Percentiles rank a stretch among this genome's conserved stretches.
Conservation (phyloP, 2,113 vertebrate species). For the Notarius quadriscutis region DNA sequence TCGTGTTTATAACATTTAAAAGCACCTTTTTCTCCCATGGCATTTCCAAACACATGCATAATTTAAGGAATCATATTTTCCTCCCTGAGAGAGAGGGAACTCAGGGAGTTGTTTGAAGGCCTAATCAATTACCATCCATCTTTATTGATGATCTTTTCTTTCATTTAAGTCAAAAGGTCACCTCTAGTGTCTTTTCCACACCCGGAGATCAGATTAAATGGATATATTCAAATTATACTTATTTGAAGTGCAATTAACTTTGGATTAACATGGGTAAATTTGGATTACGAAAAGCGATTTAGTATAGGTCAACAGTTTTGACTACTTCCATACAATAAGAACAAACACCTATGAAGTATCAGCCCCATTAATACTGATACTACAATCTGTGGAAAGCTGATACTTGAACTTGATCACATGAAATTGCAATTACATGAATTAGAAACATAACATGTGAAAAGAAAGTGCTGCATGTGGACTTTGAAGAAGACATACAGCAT, state of each 20-base stretch:
- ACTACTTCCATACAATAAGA: neutral
- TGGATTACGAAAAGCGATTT: neutral
- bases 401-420: neutral
- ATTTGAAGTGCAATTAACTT: neutral
- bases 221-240: neutral
- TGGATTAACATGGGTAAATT: neutral
- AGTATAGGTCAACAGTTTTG: neutral
- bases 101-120: constrained; percentile 67
- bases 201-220: neutral
- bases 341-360: neutral
- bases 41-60: constrained; percentile 73
- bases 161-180: constrained; percentile 27
- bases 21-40: constrained; percentile 61
- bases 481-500: neutral
- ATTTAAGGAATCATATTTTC: constrained; percentile 72
- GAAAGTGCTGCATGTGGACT: neutral
- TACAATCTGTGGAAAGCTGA: neutral
- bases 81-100: constrained; percentile 64
- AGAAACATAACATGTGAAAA: neutral
- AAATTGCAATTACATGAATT: neutral
- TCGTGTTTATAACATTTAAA: constrained; percentile 70
- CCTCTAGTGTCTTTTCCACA: constrained; percentile 16
- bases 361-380: neutral
- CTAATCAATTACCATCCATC: constrained; percentile 73
- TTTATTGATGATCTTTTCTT: constrained; percentile 51